A percentile compares a stretch with the other conserved stretches of the same genome.
phyloP scores from a whole-genome alignment of 2,797 vertebrate genomes.

The Microctenopoma steveboyesi region DNA sequence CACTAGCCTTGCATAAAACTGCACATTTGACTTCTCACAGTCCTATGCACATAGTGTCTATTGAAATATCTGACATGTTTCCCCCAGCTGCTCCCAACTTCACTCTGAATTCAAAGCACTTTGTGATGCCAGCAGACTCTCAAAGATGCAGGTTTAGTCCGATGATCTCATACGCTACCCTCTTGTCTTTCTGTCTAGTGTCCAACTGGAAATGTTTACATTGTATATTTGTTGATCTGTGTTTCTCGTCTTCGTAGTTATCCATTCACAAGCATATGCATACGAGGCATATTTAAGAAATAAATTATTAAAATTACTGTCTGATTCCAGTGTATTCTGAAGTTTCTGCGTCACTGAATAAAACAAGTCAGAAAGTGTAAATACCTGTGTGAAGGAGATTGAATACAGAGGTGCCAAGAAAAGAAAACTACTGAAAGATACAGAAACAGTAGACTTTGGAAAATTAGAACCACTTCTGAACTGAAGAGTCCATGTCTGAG shows the following conservation, averaged over 20 bases:
- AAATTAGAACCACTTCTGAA: too few relatives aligned
- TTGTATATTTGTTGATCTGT: slow-evolving; percentile 35
- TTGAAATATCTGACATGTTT: slow-evolving; percentile 21
- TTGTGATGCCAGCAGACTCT: slow-evolving; percentile 56
- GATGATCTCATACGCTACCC: slow-evolving; percentile 5
- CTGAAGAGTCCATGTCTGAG: too few relatives aligned
- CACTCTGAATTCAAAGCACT: slow-evolving; percentile 65
- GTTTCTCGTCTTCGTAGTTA: slow-evolving; percentile 30
- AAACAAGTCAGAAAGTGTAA: too few relatives aligned
- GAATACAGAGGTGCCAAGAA: too few relatives aligned
- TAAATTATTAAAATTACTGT: slow-evolving; percentile 66
- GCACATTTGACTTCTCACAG: slow-evolving; percentile 59
- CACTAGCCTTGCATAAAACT: slow-evolving; percentile 60
- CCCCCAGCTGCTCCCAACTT: slow-evolving; percentile 14
- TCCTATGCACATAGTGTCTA: slow-evolving; percentile 57
- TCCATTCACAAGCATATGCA: slow-evolving; percentile 53
- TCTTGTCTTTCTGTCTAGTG: slow-evolving; percentile 26
- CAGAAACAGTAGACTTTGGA: too few relatives aligned
- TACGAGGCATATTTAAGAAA: slow-evolving; percentile 69
- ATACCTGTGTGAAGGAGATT: too few relatives aligned
- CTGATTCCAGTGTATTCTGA: neutral
- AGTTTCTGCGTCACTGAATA: too few relatives aligned
- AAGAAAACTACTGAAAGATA: too few relatives aligned
- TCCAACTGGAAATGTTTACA: slow-evolving; percentile 71
- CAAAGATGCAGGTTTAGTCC: slow-evolving; percentile 38